Conservation (phyloP, 2,888 invertebrate species). For the Chironomus tentans region DNA sequence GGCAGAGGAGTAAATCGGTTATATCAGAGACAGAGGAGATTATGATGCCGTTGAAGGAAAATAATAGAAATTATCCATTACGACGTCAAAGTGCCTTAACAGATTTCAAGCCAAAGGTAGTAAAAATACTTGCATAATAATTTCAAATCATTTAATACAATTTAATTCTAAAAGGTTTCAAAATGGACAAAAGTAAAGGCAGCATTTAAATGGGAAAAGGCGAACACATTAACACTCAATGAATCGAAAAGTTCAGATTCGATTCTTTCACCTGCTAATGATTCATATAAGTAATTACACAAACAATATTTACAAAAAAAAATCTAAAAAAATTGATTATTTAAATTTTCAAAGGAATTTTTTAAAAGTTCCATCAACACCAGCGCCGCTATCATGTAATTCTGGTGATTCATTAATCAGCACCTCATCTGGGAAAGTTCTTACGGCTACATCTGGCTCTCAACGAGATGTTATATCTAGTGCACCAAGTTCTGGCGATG, state of each 20-base stretch:
- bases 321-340: background rate
- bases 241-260: constrained; percentile 42
- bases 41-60: constrained; percentile 38
- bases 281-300: background rate
- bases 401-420: constrained; percentile 47
- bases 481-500: constrained; percentile 66
- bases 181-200: constrained; percentile 88
- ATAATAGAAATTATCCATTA: constrained; percentile 31
- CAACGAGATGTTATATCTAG: constrained; percentile 49
- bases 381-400: constrained; percentile 41
- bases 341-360: constrained; percentile 33
- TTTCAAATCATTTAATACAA: background rate
- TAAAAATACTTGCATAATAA: background rate
- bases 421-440: constrained; percentile 47
- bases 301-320: background rate
- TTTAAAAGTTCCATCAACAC: constrained; percentile 44
- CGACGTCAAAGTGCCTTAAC: constrained; percentile 40
- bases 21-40: constrained; percentile 50
- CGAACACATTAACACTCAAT: constrained; percentile 45
- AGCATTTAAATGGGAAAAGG: constrained; percentile 78
- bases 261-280: constrained; percentile 43
- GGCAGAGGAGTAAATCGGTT: constrained; percentile 59
- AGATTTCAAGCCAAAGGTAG: constrained; percentile 40
- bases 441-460: constrained; percentile 43
- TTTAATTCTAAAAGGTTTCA: constrained; percentile 51